These are phyloP conservation scores for Drosophila ficusphila DNA, from an alignment of 1,140 invertebrate species.

Conservation along the genomic window DNA sequence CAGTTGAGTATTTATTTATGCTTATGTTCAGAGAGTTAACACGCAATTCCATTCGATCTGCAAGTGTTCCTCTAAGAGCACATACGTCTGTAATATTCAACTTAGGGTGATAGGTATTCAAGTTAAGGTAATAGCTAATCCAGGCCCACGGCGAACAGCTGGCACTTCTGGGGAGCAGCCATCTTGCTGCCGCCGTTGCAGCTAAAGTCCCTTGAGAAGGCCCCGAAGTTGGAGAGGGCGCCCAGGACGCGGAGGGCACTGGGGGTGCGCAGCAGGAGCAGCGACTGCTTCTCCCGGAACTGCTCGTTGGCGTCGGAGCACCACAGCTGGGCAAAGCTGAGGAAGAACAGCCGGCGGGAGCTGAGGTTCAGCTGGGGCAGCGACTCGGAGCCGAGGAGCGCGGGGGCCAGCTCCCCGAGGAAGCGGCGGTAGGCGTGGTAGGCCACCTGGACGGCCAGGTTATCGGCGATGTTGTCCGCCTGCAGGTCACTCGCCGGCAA, in stretches of 20 bases:
- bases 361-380: slow-evolving; percentile 85
- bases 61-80: no score
- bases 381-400: slow-evolving; percentile 64
- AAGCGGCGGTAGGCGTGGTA: slow-evolving; percentile 85
- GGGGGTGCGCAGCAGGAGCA: slow-evolving; percentile 67
- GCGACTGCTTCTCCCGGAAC: slow-evolving; percentile 66
- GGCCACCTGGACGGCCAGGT: slow-evolving; percentile 87
- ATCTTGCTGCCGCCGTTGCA: slow-evolving; percentile 84
- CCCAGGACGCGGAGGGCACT: slow-evolving; percentile 61
- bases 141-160: slow-evolving; percentile 39
- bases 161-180: slow-evolving; percentile 86
- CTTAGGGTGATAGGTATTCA: no score
- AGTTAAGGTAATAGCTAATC: slow-evolving; percentile 7
- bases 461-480: slow-evolving; percentile 90
- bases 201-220: slow-evolving; percentile 51
- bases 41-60: no score
- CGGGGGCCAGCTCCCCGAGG: slow-evolving; percentile 38
- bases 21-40: no score
- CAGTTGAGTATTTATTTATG: no score
- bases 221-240: slow-evolving; percentile 53
- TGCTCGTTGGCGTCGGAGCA: slow-evolving; percentile 62
- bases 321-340: slow-evolving; percentile 87
- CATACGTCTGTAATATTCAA: no score
- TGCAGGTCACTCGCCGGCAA: slow-evolving; percentile 88
- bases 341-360: slow-evolving; percentile 89